A percentile compares a stretch with the other conserved stretches of the same genome.
phyloP scores from a whole-genome alignment of 1,140 invertebrate genomes.

The Drosophila pachea region DNA sequence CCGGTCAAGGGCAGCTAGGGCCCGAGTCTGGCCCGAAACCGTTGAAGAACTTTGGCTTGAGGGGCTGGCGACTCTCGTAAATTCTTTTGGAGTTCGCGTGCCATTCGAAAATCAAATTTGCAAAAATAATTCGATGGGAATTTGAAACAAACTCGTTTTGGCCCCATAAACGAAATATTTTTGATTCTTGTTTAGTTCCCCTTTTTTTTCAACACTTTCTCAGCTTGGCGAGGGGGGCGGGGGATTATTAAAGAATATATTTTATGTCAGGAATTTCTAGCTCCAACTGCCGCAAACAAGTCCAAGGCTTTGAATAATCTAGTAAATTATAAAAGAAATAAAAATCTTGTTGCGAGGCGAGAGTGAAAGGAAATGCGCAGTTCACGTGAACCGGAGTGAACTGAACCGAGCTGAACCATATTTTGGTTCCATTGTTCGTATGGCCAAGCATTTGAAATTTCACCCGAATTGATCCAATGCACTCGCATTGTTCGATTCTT shows the following conservation, averaged over 20 bases:
- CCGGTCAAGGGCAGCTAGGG: no score
- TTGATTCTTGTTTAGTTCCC: neutral
- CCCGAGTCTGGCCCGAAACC: no score
- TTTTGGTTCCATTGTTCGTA: neutral
- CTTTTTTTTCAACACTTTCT: slow-evolving; percentile 21
- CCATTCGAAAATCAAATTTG: slow-evolving; percentile 11
- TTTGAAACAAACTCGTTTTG: slow-evolving; percentile 25
- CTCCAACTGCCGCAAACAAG: slow-evolving; percentile 31
- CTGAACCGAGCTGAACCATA: neutral
- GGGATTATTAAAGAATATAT: slow-evolving; percentile 27
- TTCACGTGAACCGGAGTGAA: neutral
- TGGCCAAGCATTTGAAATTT: slow-evolving; percentile 6
- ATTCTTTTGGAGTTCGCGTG: slow-evolving; percentile 15
- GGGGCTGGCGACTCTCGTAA: neutral
- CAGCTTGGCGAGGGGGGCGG: slow-evolving; percentile 17
- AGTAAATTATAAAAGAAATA: slow-evolving; percentile 38
- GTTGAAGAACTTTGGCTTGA: neutral
- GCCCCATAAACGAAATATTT: neutral
- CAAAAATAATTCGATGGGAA: slow-evolving; percentile 9
- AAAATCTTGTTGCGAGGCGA: slow-evolving; percentile 11
- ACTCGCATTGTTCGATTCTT: slow-evolving; percentile 8
- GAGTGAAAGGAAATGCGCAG: slow-evolving; percentile 12
- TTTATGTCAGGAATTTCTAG: slow-evolving; percentile 43
- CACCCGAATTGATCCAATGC: slow-evolving; percentile 13
- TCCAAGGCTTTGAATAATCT: slow-evolving; percentile 34